Conservation (phyloP, 1,140 invertebrate genomes). For the Potamilus streckersoni region DNA sequence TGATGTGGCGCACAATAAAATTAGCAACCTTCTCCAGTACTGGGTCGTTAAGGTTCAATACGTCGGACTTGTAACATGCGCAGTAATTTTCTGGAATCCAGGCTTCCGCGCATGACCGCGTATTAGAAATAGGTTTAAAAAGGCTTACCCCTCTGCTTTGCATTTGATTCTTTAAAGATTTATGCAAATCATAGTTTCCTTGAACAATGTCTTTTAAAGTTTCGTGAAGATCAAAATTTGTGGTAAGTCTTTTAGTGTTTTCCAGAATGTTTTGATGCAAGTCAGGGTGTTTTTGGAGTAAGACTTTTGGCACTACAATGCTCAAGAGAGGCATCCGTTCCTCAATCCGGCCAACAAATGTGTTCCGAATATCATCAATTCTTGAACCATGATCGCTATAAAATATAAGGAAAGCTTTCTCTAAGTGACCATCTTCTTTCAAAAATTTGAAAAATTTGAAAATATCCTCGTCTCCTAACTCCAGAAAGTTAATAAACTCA, state of each 20-base stretch:
- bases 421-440: constrained; percentile 57
- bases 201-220: constrained; percentile 64
- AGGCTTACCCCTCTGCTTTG: constrained; percentile 61
- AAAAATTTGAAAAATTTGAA: constrained; percentile 60
- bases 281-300: constrained; percentile 74
- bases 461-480: constrained; percentile 35
- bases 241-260: constrained; percentile 72
- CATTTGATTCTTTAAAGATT: neutral
- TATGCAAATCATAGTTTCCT: constrained; percentile 36
- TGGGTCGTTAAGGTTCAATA: neutral
- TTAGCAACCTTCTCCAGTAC: constrained; percentile 20
- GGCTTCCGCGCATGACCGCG: constrained; percentile 64
- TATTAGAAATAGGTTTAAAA: constrained; percentile 61
- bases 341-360: constrained; percentile 87
- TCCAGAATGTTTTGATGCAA: constrained; percentile 76
- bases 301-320: constrained; percentile 80
- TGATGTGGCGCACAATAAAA: constrained; percentile 42
- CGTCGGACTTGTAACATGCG: constrained; percentile 58
- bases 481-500: constrained; percentile 35
- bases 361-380: constrained; percentile 84
- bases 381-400: constrained; percentile 94
- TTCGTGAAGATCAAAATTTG: constrained; percentile 68
- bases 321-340: constrained; percentile 88
- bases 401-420: constrained; percentile 78
- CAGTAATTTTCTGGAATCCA: constrained; percentile 67